These are phyloP conservation scores for Epiblema foenella DNA, from an alignment of 2,888 invertebrate species.

Conservation along the genomic window DNA sequence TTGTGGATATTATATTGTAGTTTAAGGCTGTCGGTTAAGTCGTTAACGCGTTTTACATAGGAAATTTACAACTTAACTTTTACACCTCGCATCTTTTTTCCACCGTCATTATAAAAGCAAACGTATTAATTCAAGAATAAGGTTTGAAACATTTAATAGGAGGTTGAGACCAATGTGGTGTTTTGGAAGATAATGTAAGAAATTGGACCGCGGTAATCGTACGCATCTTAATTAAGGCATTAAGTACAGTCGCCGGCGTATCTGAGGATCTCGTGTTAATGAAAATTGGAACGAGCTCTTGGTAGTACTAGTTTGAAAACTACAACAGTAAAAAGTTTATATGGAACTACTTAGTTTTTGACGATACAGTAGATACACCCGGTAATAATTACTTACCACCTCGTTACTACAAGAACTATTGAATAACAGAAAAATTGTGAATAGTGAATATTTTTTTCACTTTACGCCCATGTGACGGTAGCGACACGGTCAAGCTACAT, in stretches of 20 bases:
- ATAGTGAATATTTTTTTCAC: no score
- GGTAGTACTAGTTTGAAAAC: slow-evolving; percentile 21
- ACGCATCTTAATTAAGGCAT: slow-evolving; percentile 33
- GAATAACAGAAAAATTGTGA: no score
- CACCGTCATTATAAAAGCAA: background rate
- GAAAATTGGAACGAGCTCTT: slow-evolving; percentile 43
- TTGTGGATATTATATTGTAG: slow-evolving; percentile 26
- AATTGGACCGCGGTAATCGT: slow-evolving; percentile 27
- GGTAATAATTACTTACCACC: no score
- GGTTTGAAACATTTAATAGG: background rate
- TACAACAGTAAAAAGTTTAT: background rate
- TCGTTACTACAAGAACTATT: no score
- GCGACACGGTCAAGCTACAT: no score
- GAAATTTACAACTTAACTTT: slow-evolving; percentile 9
- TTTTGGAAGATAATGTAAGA: background rate
- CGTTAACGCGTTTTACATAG: slow-evolving; percentile 34
- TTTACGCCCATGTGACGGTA: no score
- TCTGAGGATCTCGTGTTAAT: slow-evolving; percentile 33
- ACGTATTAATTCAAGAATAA: background rate
- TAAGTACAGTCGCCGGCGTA: slow-evolving; percentile 22
- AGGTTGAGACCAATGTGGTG: background rate
- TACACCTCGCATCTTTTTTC: background rate
- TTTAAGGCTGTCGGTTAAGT: slow-evolving; percentile 30
- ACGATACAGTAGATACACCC: no score
- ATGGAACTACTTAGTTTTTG: background rate